Conservation (phyloP, 2,113 vertebrate species). For the Passer domesticus region DNA sequence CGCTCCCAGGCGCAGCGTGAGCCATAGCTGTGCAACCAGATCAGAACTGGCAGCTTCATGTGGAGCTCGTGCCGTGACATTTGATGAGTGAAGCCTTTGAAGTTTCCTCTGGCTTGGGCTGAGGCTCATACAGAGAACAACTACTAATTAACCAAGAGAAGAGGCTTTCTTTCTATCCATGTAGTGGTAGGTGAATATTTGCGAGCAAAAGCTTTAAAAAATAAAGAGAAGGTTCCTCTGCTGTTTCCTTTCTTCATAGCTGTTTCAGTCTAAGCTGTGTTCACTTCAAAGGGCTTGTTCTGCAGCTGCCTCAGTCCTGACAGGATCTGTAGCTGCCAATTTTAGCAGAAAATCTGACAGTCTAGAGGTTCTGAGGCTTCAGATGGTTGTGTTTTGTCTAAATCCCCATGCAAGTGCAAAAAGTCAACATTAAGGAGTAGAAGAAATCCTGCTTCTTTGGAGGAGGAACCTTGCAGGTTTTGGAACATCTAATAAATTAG, state of each 20-base stretch:
- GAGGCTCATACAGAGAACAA: not conserved
- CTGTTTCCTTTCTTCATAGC: not conserved
- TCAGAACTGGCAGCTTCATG: not conserved
- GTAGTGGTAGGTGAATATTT: not conserved
- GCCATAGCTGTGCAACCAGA: not conserved
- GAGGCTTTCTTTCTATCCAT: not conserved
- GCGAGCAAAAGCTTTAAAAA: not conserved
- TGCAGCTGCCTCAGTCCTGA: not conserved
- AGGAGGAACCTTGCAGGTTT: not conserved
- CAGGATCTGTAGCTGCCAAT: constrained; percentile 6
- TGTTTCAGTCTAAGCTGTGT: not conserved
- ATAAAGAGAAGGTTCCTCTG: not conserved
- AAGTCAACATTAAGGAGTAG: not conserved
- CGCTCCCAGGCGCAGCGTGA: not conserved
- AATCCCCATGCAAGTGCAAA: not conserved
- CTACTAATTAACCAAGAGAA: constrained; percentile 15
- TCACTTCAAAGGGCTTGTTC: constrained; percentile 23
- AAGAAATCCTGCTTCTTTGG: not conserved
- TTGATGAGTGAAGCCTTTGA: not conserved
- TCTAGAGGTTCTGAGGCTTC: not conserved
- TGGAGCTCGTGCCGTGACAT: not conserved
- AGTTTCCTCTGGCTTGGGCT: constrained; percentile 12
- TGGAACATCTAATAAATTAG: not conserved
- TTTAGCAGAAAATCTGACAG: constrained; percentile 12
- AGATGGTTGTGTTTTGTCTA: not conserved